Evolutionary conservation across 2,888 invertebrate species (phyloP), one percentile per base, ranked within the genome.

Genomic region (Ornithoptera priamus): DNA sequence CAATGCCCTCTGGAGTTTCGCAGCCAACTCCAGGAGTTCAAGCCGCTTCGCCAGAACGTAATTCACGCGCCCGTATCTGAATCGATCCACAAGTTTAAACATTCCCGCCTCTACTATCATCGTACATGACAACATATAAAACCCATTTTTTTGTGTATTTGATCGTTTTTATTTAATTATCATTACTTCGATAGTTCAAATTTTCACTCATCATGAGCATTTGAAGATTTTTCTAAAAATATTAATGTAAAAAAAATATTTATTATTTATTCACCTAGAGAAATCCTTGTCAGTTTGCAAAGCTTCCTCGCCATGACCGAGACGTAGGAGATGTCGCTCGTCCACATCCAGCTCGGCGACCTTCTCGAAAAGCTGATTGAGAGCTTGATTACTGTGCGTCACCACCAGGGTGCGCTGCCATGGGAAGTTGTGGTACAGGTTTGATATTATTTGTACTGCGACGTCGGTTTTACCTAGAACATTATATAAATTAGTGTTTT

Each of bases 201-300:
- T 30, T 30, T 10, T 39, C 7, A 39, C 39, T 39, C 10, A 10
- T 8, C 39, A 39, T 8, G 39, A 8, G 1, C 0, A 39, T 8
- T 39, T 39, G 10, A 39, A 0, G 39, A 10, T 39, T 39, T 39
- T 39, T 39, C 39, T 39, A 39, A 39, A 39, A 7, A 39, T 10
- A 10, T 39, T 39, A 7, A 39, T 39, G 10, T 10, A 10, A 39
- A 39, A 39, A 30, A 10, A 10, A 39, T 39, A 10, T 39, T 39
- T 39, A 10, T 39, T 39, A 39, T 39, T 1, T 39, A 42, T 70
- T 56, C 75, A 95, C 91, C 97, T 95, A 81, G 99, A 99, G 89
- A 99, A 99, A 86, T 99, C 99, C 86, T 99, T 99, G 84, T 99
- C 99, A 0, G 99, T 99, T 87, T 99, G 99, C 67, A 99, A 90